Evolutionary conservation across 2,888 invertebrate species (phyloP).

Genomic region (Gonocerus acuteangulatus): DNA sequence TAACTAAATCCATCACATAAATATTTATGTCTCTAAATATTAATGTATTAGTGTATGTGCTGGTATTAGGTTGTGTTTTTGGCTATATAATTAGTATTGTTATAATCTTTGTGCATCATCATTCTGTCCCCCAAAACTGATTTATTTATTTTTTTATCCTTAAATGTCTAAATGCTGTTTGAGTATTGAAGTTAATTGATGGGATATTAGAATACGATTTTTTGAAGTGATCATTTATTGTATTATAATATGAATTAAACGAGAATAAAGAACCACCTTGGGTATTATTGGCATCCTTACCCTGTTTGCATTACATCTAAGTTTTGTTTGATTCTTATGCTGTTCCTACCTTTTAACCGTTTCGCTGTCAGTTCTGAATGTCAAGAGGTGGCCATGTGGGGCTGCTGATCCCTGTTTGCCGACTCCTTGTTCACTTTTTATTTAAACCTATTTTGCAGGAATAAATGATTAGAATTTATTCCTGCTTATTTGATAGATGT

Average conservation of each 20-base stretch:
- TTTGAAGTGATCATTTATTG: background rate
- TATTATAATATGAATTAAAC: background rate
- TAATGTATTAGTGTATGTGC: constrained; percentile 19
- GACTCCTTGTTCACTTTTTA: too few relatives aligned
- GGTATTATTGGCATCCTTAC: too few relatives aligned
- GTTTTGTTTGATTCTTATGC: too few relatives aligned
- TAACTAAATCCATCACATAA: constrained; percentile 12
- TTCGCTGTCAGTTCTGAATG: too few relatives aligned
- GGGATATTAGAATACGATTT: background rate
- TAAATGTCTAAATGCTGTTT: background rate
- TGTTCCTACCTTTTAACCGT: too few relatives aligned
- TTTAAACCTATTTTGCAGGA: too few relatives aligned
- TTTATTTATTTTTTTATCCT: background rate
- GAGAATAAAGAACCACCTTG: background rate
- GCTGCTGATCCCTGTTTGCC: too few relatives aligned
- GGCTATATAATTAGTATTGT: constrained; percentile 19
- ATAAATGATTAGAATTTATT: too few relatives aligned
- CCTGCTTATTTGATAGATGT: too few relatives aligned
- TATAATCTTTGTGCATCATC: background rate
- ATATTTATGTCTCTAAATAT: constrained; percentile 5
- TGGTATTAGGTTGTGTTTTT: constrained; percentile 30
- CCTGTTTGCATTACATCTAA: too few relatives aligned
- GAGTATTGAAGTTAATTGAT: background rate
- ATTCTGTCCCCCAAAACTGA: background rate
- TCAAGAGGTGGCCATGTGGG: too few relatives aligned